Evolutionary conservation across 1,140 invertebrate species (phyloP), one percentile per base, ranked within the genome.

Genomic region (Lasioglossum baleicum): DNA sequence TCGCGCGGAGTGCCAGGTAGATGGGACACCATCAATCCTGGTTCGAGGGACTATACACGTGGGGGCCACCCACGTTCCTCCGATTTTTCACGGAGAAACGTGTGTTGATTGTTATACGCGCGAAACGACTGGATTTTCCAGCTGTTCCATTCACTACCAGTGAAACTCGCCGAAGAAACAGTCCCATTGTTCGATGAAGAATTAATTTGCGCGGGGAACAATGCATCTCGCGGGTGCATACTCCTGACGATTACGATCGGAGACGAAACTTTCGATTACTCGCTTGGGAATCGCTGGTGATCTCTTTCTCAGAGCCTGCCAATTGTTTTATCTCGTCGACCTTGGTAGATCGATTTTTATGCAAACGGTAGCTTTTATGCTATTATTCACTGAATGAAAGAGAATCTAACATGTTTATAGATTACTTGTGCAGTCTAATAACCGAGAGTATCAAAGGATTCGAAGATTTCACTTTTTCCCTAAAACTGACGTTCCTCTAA

Each of bases 141-240:
- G 13, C 2, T 10, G 44, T 48, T 13, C 44, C 44, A 11, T 13
- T 1, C 44, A 44, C 53, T n/a, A 0, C 20, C 20, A 58, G 67
- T 61, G 80, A 84, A 87, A 87, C 72, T 84, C 64, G 11, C 11
- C 15, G 56, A 63, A 75, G 48, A 73, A 82, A 72, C 61, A 63
- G 40, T 40, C 40, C 53, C n/a, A 76, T 86, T 85, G 81, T 85
- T 71, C 64, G 44, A 51, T 44, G 71, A 56, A 75, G 64, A 86
- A 73, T 80, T 77, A 71, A 87, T 85, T 87, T 56, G 26, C 58
- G n/a, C 56, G 13, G 22, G 1, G 61, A 80, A 86, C 83, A 82
- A 86, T 85, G 60, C 15, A 35, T 20, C 75, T 84, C 83, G 70
- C 79, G 81, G 42, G 75, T 48, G 70, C 71, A 65, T 61, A 2